Evolutionary conservation across 2,888 invertebrate species (phyloP).

Genomic region (Pycnomerus fuliginosus): DNA sequence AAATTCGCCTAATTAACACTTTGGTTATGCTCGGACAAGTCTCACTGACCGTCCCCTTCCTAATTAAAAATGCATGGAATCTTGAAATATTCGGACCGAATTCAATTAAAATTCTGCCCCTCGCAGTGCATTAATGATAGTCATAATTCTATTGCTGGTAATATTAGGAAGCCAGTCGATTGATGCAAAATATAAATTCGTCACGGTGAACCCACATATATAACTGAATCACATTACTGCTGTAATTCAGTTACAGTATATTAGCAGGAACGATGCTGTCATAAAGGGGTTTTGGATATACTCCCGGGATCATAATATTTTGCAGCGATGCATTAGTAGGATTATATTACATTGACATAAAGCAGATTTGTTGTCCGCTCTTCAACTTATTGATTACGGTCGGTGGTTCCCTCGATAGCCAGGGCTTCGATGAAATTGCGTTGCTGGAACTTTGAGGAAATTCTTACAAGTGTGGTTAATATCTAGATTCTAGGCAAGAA

Average conservation of each 20-base stretch:
- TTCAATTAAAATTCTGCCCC: slow-evolving; percentile 34
- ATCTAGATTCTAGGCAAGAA: too few relatives aligned
- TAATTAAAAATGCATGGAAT: not conserved
- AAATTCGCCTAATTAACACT: slow-evolving; percentile 16
- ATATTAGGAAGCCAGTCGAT: slow-evolving; percentile 30
- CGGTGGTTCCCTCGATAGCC: too few relatives aligned
- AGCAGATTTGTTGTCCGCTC: slow-evolving; percentile 28
- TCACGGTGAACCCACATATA: slow-evolving; percentile 8
- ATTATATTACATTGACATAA: slow-evolving; percentile 25
- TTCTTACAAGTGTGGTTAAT: too few relatives aligned
- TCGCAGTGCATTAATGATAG: slow-evolving; percentile 43
- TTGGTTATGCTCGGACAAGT: slow-evolving; percentile 12
- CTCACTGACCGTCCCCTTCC: slow-evolving; percentile 8
- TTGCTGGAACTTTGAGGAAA: too few relatives aligned
- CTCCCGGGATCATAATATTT: slow-evolving; percentile 34
- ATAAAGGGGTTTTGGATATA: slow-evolving; percentile 39
- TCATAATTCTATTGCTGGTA: slow-evolving; percentile 42
- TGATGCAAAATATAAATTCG: slow-evolving; percentile 41
- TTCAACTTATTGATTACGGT: slow-evolving; percentile 14
- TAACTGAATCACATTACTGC: slow-evolving; percentile 41
- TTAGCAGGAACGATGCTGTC: slow-evolving; percentile 39
- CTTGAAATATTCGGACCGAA: slow-evolving; percentile 16
- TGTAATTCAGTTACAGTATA: slow-evolving; percentile 44
- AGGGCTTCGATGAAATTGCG: too few relatives aligned
- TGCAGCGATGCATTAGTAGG: slow-evolving; percentile 30